A percentile compares a stretch with the other conserved stretches of the same genome.
These are phyloP conservation scores for Coregonus ussuriensis DNA, from an alignment of 2,797 vertebrate species.

Conservation along the genomic window DNA sequence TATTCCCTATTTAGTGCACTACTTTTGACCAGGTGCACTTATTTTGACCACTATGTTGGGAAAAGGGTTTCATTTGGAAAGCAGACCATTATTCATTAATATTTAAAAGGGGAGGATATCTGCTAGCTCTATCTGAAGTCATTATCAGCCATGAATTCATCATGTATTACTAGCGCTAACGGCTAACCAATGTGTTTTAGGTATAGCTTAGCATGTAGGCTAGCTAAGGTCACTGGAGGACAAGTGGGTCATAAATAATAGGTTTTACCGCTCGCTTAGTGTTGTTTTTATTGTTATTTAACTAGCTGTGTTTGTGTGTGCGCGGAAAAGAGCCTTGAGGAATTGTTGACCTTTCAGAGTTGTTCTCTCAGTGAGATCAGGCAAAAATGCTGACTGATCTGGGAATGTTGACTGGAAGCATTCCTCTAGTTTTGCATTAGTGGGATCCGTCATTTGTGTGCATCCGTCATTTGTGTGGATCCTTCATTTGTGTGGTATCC, in stretches of 20 bases:
- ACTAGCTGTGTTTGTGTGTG: not conserved
- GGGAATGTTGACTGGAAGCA: not conserved
- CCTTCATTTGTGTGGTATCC: not conserved
- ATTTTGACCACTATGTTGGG: not conserved
- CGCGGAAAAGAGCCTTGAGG: constrained; percentile 5
- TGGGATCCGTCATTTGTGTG: not conserved
- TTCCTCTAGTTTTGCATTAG: not conserved
- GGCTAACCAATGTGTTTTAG: not conserved
- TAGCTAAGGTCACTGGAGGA: not conserved
- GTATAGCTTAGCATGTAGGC: not conserved
- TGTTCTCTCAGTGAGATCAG: not conserved
- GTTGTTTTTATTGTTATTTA: constrained; percentile 3
- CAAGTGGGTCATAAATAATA: not conserved
- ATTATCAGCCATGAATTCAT: not conserved
- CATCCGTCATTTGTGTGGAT: no score
- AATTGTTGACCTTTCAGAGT: constrained; percentile 1
- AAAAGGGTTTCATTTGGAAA: not conserved
- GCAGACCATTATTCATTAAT: not conserved
- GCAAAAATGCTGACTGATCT: constrained; percentile 9
- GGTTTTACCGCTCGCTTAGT: not conserved
- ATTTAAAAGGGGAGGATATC: not conserved
- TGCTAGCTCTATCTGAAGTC: not conserved
- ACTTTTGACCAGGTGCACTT: not conserved
- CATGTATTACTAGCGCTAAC: not conserved
- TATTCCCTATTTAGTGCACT: not conserved